These are phyloP conservation scores for Glyphotaelius pellucidus DNA, from an alignment of 2,888 invertebrate genomes.

Conservation along the genomic window DNA sequence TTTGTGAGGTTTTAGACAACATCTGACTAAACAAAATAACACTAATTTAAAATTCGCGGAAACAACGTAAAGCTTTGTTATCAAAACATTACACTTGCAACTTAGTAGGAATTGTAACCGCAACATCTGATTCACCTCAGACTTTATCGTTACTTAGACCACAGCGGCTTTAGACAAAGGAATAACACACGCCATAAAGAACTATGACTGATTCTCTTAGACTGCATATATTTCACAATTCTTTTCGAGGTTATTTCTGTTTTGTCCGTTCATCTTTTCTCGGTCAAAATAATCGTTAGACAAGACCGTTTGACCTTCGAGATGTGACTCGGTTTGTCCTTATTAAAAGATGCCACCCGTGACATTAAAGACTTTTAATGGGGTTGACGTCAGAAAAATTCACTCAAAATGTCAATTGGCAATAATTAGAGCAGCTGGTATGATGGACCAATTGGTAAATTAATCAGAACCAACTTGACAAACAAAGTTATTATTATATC, in stretches of 20 bases:
- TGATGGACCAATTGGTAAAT: constrained; percentile 2
- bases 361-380: not conserved
- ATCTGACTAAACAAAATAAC: too few species aligned
- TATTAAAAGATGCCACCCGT: not conserved
- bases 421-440: not conserved
- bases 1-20: too few species aligned
- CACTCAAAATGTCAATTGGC: constrained; percentile 7
- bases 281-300: not conserved
- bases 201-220: not conserved
- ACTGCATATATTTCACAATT: not conserved
- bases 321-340: not conserved
- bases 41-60: not conserved
- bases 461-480: constrained; percentile 6
- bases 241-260: not conserved
- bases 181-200: not conserved
- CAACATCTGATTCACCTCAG: not conserved
- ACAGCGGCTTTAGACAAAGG: not conserved
- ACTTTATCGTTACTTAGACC: not conserved
- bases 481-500: not conserved
- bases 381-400: not conserved
- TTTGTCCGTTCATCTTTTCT: not conserved
- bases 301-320: not conserved
- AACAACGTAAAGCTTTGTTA: not conserved
- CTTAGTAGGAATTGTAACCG: not conserved
- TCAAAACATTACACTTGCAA: not conserved